A percentile compares a stretch with the other conserved stretches of the same genome.
These are phyloP conservation scores for Neotoxoptera formosana DNA, from an alignment of 1,140 invertebrate genomes.

Conservation along the genomic window DNA sequence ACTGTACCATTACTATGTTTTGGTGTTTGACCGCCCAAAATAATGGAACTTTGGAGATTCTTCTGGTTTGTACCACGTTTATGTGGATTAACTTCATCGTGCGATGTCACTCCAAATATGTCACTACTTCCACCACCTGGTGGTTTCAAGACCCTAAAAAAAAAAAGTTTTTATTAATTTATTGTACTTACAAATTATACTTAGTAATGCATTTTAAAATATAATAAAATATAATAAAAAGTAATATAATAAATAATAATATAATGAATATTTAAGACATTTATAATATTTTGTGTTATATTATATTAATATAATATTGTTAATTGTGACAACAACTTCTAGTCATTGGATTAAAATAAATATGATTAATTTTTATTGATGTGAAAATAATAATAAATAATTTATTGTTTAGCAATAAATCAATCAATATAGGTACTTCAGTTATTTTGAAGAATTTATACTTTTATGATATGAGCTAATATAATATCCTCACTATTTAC, in stretches of 20 bases:
- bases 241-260: neutral
- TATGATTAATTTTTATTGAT: neutral
- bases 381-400: neutral
- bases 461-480: neutral
- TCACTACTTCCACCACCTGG: constrained; percentile 73
- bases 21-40: constrained; percentile 51
- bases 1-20: constrained; percentile 43
- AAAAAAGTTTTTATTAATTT: neutral
- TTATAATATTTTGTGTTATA: neutral
- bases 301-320: neutral
- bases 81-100: constrained; percentile 53
- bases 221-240: neutral
- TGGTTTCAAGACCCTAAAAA: constrained; percentile 69
- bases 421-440: neutral
- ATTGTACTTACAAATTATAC: neutral
- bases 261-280: neutral
- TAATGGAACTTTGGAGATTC: constrained; percentile 53
- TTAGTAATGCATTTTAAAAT: neutral
- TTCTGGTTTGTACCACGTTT: constrained; percentile 56
- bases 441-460: neutral
- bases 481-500: neutral
- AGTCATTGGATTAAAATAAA: neutral
- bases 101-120: constrained; percentile 67
- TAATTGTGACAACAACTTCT: neutral
- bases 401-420: neutral